A percentile compares a stretch with the other conserved stretches of the same genome.
These are phyloP conservation scores for Synergus gifuensis DNA, from an alignment of 2,888 invertebrate genomes.

Conservation along the genomic window DNA sequence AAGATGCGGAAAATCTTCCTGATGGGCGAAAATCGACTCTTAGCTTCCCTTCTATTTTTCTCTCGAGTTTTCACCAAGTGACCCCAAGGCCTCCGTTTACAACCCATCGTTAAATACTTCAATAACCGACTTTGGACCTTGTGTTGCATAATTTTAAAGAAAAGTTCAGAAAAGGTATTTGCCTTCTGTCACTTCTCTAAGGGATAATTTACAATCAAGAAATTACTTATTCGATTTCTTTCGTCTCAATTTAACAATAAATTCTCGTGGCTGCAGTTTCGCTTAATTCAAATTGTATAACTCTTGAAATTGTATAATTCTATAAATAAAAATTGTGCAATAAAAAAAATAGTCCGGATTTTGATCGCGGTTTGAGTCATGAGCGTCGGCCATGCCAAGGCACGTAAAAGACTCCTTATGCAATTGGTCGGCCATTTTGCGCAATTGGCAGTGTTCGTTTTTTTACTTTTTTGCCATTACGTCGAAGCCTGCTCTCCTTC, in stretches of 20 bases:
- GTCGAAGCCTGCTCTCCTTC: constrained; percentile 34
- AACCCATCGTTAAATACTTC: not conserved
- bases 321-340: not conserved
- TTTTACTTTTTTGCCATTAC: constrained; percentile 43
- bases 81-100: constrained; percentile 47
- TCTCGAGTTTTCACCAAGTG: constrained; percentile 35
- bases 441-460: constrained; percentile 47
- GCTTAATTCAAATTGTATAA: not conserved
- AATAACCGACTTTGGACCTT: not conserved
- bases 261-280: no score
- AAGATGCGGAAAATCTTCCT: constrained; percentile 56
- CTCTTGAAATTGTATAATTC: not conserved
- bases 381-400: constrained; percentile 48
- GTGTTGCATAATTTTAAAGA: not conserved
- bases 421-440: constrained; percentile 47
- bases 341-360: not conserved
- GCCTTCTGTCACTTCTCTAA: not conserved
- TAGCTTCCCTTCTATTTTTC: not conserved
- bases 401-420: constrained; percentile 50
- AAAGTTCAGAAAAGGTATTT: not conserved
- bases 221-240: no score
- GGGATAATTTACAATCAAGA: not conserved
- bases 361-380: constrained; percentile 30
- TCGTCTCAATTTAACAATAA: not conserved
- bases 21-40: constrained; percentile 17